phyloP scores from a whole-genome alignment of 2,797 vertebrate species.

The Centroberyx gerrardi region DNA sequence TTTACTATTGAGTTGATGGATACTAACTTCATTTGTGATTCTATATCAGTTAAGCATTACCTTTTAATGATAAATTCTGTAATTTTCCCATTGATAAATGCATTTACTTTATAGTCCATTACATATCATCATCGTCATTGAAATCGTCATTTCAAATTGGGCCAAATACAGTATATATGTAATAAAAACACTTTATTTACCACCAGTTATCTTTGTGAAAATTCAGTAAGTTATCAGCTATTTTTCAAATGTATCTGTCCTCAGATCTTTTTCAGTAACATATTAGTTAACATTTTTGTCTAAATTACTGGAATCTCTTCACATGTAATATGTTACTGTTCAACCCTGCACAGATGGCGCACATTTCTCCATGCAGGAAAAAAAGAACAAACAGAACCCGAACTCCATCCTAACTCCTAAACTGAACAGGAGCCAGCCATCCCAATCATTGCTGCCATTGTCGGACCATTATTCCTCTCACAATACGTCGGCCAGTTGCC shows the following conservation, averaged over 20 bases:
- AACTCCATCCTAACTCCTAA: constrained; percentile 3
- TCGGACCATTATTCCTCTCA: constrained; percentile 30
- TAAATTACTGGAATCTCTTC: neutral
- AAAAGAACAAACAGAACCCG: neutral
- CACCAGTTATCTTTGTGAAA: too few species aligned
- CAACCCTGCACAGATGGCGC: neutral
- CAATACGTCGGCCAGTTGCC: constrained; percentile 34
- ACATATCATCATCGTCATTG: neutral
- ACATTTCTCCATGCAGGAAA: neutral
- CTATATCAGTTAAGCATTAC: neutral
- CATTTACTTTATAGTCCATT: too few species aligned
- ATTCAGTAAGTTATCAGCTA: too few species aligned
- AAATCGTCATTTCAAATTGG: neutral
- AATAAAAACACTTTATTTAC: too few species aligned
- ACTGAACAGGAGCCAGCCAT: neutral
- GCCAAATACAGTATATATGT: too few species aligned
- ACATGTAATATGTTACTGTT: too few species aligned
- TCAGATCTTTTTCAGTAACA: too few species aligned
- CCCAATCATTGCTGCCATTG: constrained; percentile 32
- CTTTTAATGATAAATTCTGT: neutral
- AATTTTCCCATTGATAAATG: neutral
- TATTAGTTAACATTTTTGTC: too few species aligned
- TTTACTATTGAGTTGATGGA: constrained; percentile 8
- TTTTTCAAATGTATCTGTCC: too few species aligned
- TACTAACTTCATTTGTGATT: neutral